Base-by-base conservation (phyloP, 2,888 invertebrate species). In the Callimorpha dominula region DNA sequence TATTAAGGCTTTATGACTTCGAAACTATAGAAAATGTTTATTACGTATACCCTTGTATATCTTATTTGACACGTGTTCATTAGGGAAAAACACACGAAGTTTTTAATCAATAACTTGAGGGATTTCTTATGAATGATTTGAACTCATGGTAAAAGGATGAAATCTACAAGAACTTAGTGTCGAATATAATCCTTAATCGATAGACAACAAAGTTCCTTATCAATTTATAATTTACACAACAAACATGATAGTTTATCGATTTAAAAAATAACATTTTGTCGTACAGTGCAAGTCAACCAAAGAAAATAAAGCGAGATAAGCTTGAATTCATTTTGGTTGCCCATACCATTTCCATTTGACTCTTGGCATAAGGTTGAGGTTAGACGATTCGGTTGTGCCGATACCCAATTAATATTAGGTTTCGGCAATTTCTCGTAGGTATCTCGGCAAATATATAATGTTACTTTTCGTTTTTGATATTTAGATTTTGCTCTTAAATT, bases 301-400 rank as follows among this genome's bases (percentile, higher is more conserved):
- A 72, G 57, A 74, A 75, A 76, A 78, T 60, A 74, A 65, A 68
- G 46, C 57, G 7, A 71, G 67, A 72, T 78, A 76, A 75, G 75
- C 57, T 42, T 46, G 40, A 74, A 76, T 81, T 79, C 63, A 80
- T 79, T 78, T 76, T 65, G 66, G 71, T 52, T 65, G 50, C 69
- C 40, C 57, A 75, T 60, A 60, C 71, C 66, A 75, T 68, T 72
- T 66, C 31, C 65, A 68, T 73, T 75, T 70, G 17, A 71, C 62
- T 43, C 74, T 68, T 57, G 65, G 31, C 52, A 64, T 62, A 54
- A 70, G 63, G 70, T 70, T 64, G 49, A 63, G 64, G 63, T 67
- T 43, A 54, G 67, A 31, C 14, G 31, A 60, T 60, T 31, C 1
- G 5, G 14, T 60, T 14, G 14, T 60, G 12, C 12, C 60, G 14